Base-by-base conservation (phyloP, 1,140 invertebrate species). In the Nomia melanderi region DNA sequence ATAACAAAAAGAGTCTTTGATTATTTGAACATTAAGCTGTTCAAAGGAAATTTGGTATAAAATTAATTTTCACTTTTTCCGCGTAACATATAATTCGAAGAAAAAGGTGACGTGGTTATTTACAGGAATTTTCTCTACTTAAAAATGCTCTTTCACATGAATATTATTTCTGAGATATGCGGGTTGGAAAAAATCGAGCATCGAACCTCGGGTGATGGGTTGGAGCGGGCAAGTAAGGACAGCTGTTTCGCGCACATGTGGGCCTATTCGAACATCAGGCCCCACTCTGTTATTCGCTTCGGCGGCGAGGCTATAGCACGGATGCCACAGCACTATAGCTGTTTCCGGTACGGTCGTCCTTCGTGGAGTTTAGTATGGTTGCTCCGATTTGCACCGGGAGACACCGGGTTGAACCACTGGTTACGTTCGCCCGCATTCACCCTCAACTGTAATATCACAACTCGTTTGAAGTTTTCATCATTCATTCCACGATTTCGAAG, bases 291-390 rank as follows among this genome's bases (percentile, higher is more conserved):
- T 56, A 67, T 44, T 56, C 56, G 56, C 41, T 60, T 53, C 59
- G 67, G n/a, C 59, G 60, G 56, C 60, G n/a, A 17, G 31, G 27
- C 56, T 78, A 33, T 76, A 69, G 74, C 59, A 11, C 36, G 54
- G 39, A 59, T 59, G 31, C 54, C 56, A 56, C 54, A 31, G 67
- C 71, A 80, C 74, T 85, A 82, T 82, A 82, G 60, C 73, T 54
- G 74, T 69, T 65, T 78, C 64, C 69, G 82, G 84, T 76, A 77
- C 65, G 77, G 63, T 69, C 71, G 66, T 80, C 54, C 82, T 77
- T 81, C 69, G 74, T 65, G 27, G 56, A 75, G 66, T 41, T 66
- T 70, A 54, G 59, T 66, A 53, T 47, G 64, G 67, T 63, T 57
- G 62, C 50, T 44, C 27, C 72, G 29, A 60, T 63, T 12, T 69